These are phyloP conservation scores for Brachylomia viminalis DNA, from an alignment of 2,888 invertebrate species.

Conservation along the genomic window DNA sequence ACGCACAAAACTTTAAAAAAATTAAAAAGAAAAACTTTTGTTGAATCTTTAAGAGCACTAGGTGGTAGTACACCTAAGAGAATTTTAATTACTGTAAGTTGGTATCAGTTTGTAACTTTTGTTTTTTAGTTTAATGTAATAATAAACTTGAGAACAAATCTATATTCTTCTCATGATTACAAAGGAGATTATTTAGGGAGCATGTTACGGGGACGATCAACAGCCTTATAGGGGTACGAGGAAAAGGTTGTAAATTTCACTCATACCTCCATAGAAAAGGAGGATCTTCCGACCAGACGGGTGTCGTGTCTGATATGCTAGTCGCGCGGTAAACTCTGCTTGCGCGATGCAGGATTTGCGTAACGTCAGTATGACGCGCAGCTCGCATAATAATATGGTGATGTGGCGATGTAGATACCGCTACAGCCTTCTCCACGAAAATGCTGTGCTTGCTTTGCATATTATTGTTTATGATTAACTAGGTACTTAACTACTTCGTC, in stretches of 20 bases:
- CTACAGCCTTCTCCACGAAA: background rate
- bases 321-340: too few species aligned
- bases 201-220: background rate
- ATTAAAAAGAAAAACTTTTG: background rate
- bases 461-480: too few species aligned
- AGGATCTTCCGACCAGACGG: too few species aligned
- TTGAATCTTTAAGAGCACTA: background rate
- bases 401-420: too few species aligned
- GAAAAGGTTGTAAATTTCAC: too few species aligned
- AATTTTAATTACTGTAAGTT: conserved; percentile 15
- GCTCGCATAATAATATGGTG: too few species aligned
- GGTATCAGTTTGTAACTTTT: conserved; percentile 8
- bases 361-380: too few species aligned
- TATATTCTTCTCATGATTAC: background rate
- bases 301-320: too few species aligned
- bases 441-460: background rate
- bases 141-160: background rate
- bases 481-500: too few species aligned
- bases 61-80: background rate
- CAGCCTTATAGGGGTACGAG: too few species aligned
- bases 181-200: background rate
- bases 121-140: background rate
- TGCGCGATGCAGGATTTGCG: too few species aligned
- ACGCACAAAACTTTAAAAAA: background rate
- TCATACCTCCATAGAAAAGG: too few species aligned